phyloP scores from a whole-genome alignment of 2,113 vertebrate genomes.

The Ciconia stormi region DNA sequence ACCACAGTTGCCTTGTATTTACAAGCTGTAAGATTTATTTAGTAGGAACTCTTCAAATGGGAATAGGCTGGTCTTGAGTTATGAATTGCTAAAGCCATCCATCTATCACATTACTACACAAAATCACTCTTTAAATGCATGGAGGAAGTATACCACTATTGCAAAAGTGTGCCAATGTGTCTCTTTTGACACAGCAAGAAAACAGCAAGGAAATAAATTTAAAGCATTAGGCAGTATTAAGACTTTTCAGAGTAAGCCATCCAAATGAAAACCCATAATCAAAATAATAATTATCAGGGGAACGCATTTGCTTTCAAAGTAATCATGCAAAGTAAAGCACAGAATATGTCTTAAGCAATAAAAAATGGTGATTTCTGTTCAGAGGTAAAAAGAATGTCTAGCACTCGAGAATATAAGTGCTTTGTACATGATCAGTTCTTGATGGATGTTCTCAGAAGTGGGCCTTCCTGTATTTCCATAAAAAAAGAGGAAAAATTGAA shows the following conservation, averaged over 20 bases:
- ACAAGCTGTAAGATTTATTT: conserved; percentile 40
- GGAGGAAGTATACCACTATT: background rate
- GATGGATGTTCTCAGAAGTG: conserved; percentile 31
- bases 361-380: conserved; percentile 12
- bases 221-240: background rate
- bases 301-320: conserved; percentile 11
- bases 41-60: background rate
- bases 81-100: background rate
- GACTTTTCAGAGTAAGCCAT: conserved; percentile 17
- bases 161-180: background rate
- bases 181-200: background rate
- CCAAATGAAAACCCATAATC: conserved; percentile 38
- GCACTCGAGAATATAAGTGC: background rate
- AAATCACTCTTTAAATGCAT: conserved; percentile 35
- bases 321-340: background rate
- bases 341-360: background rate
- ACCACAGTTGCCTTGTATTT: background rate
- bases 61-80: conserved; percentile 19
- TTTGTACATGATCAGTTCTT: background rate
- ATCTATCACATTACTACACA: background rate
- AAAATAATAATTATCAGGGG: conserved; percentile 49
- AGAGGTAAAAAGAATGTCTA: background rate
- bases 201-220: conserved; percentile 22
- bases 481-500: background rate
- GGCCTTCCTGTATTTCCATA: background rate